These are phyloP conservation scores for Reticulitermes speratus DNA, from an alignment of 1,140 invertebrate species.

Conservation along the genomic window DNA sequence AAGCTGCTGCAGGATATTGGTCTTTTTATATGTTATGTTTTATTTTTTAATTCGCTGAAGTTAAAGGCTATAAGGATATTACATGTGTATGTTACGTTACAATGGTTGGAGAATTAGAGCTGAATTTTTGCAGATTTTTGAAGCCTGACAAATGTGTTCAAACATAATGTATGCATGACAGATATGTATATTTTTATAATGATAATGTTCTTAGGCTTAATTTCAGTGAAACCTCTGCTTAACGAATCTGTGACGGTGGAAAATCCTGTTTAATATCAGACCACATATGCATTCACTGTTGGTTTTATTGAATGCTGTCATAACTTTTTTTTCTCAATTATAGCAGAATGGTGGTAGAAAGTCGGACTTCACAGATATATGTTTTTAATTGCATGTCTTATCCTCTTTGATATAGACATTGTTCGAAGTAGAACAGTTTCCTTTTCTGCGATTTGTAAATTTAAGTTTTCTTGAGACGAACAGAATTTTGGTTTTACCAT, in stretches of 20 bases:
- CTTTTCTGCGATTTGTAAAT: background rate
- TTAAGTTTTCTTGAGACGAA: constrained; percentile 8
- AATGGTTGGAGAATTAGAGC: too few species aligned
- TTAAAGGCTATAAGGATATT: too few species aligned
- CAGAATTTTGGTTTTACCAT: constrained; percentile 17
- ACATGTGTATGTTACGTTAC: too few species aligned
- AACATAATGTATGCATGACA: too few species aligned
- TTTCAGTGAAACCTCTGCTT: constrained; percentile 5
- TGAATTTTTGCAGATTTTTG: too few species aligned
- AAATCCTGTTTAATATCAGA: background rate
- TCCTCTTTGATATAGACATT: background rate
- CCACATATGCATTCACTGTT: background rate
- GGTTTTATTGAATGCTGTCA: background rate
- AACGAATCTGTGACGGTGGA: constrained; percentile 1
- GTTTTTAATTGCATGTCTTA: background rate
- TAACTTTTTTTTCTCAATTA: background rate
- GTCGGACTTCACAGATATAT: background rate
- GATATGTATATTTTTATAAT: background rate
- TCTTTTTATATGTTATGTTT: too few species aligned
- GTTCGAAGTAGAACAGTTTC: background rate
- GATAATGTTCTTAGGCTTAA: background rate
- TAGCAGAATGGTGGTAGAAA: background rate
- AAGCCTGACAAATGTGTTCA: too few species aligned
- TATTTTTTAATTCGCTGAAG: too few species aligned
- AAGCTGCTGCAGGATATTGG: too few species aligned